A percentile compares a stretch with the other conserved stretches of the same genome.
These are phyloP conservation scores for Neotoma lepida DNA, from an alignment of 2,113 vertebrate species.

Conservation along the genomic window DNA sequence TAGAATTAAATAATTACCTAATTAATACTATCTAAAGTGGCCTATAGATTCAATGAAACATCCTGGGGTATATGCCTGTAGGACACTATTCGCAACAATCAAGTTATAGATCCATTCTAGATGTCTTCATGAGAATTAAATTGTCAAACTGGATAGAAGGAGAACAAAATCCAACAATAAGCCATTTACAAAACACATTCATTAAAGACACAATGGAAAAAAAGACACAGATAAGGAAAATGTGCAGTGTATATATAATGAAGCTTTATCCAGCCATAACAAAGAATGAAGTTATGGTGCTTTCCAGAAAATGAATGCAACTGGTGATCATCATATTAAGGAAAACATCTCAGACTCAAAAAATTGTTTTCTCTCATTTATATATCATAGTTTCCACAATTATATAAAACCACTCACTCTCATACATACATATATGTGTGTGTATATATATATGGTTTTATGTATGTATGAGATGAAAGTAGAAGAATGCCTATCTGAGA, in stretches of 20 bases:
- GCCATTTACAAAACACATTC: too few relatives aligned
- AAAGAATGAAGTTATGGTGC: not conserved
- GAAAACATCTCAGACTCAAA: not conserved
- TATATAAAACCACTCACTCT: not conserved
- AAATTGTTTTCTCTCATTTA: not conserved
- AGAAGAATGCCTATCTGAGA: too few relatives aligned
- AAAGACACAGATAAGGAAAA: not conserved
- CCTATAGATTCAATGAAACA: not conserved
- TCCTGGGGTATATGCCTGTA: not conserved
- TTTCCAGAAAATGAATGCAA: not conserved
- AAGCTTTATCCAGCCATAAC: not conserved
- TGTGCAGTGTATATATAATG: not conserved
- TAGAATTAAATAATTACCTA: not conserved
- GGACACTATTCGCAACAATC: not conserved
- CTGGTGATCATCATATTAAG: not conserved
- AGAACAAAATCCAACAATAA: too few relatives aligned
- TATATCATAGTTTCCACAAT: not conserved
- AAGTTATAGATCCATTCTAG: not conserved
- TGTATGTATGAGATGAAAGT: too few relatives aligned
- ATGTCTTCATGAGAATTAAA: not conserved
- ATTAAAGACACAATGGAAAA: too few relatives aligned
- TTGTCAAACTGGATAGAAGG: not conserved
- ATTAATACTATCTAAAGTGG: not conserved
- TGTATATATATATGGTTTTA: too few relatives aligned
- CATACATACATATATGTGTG: too few relatives aligned